Percentiles rank a stretch among this genome's conserved stretches.
phyloP scores from a whole-genome alignment of 2,113 vertebrate genomes.

The Rhinichthys klamathensis region DNA sequence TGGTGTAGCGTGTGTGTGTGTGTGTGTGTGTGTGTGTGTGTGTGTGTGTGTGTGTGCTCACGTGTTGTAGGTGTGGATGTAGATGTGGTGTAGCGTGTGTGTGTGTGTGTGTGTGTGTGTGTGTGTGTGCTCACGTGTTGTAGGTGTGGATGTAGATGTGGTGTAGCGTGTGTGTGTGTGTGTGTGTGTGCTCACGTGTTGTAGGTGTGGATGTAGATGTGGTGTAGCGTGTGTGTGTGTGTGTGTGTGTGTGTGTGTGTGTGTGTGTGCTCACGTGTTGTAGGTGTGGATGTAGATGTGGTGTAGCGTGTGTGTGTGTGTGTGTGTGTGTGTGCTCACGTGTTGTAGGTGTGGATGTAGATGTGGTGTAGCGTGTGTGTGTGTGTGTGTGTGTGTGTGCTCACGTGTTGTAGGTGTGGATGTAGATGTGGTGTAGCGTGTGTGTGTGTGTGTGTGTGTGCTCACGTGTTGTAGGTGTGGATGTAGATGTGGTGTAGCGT shows the following conservation, averaged over 20 bases:
- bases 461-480: too few species aligned
- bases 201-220: constrained; percentile 93
- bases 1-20: constrained; percentile 81
- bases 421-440: constrained; percentile 93
- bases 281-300: constrained; percentile 94
- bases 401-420: constrained; percentile 93
- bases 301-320: constrained; percentile 77
- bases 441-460: background rate
- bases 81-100: constrained; percentile 88
- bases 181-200: constrained; percentile 83
- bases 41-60: constrained; percentile 69
- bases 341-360: constrained; percentile 94
- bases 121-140: constrained; percentile 84
- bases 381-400: constrained; percentile 53
- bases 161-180: constrained; percentile 77
- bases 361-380: constrained; percentile 84
- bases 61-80: constrained; percentile 94
- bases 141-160: constrained; percentile 94
- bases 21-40: background rate
- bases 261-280: constrained; percentile 84
- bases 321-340: constrained; percentile 75
- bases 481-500: too few species aligned
- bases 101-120: background rate
- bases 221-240: constrained; percentile 79
- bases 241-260: background rate